Conservation (phyloP, 2,797 vertebrate species). For the Mus spretus region DNA sequence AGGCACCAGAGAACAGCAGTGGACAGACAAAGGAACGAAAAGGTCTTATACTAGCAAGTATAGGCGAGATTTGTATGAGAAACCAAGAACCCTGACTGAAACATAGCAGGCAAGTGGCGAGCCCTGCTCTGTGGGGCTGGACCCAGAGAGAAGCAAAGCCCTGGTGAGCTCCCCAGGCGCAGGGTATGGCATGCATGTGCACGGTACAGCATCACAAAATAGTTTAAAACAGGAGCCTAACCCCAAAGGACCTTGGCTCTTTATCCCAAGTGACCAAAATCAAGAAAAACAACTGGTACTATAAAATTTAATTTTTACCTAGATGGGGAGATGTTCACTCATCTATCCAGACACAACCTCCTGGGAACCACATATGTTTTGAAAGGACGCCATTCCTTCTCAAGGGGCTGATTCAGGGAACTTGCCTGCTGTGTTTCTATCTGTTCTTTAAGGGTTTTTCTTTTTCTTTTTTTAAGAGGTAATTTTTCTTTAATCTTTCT, state of each 20-base stretch:
- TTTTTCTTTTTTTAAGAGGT: too few species aligned
- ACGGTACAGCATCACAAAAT: not conserved
- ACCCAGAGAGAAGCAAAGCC: not conserved
- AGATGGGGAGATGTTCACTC: not conserved
- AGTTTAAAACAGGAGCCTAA: not conserved
- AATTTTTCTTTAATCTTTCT: not conserved
- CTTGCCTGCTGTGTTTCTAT: not conserved
- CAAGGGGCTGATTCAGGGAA: not conserved
- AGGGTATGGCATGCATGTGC: too few species aligned
- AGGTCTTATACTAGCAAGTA: not conserved
- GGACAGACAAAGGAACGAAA: not conserved
- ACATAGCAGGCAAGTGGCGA: not conserved
- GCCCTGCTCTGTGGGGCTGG: not conserved
- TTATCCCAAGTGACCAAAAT: not conserved
- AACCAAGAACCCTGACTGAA: not conserved
- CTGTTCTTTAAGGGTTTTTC: not conserved
- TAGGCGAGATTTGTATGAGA: not conserved
- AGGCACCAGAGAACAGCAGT: not conserved
- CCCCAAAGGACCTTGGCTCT: not conserved
- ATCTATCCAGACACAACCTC: not conserved
- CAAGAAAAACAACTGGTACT: not conserved
- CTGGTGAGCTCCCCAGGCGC: not conserved
- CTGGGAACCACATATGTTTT: not conserved
- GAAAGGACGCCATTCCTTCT: not conserved
- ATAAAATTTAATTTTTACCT: not conserved